Evolutionary conservation across 2,797 vertebrate genomes (phyloP), one percentile per base, ranked within the genome.

Genomic region (Centropyge bicolor): DNA sequence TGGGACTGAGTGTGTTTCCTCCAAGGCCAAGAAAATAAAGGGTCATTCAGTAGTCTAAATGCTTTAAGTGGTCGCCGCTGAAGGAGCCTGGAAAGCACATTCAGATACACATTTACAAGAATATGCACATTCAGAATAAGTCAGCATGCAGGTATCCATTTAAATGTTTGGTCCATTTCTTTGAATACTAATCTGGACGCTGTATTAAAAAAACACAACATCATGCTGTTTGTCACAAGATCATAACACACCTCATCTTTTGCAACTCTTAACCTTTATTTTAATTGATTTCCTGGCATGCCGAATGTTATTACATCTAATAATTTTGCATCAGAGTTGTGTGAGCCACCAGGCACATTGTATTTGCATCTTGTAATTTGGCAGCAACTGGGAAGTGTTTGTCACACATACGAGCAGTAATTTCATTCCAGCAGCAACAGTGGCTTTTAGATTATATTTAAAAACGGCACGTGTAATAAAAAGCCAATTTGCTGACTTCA

Each of bases 11-110:
- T 51, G 46, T 51, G 68, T 86, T 81, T 74, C 40, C 65, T 64
- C 38, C 31, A 38, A 70, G 59, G 63, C 24, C 38, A 48, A 4
- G n/a, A 78, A 69, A 66, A 65, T 31, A 40, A 70, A 41, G 70
- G 63, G 49, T 70, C 65, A 74, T 71, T 78, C 54, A 61, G 20
- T 49, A 24, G 64, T 77, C 48, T 48, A 52, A 82, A 56, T 52
- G 27, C 66, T 27, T 69, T 22, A 38, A 52, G 52, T 65, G 40
- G 85, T 63, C 1, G 6, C 55, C 14, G 43, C 27, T 45, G n/a
- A 74, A 20, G 24, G 75, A 79, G 76, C 49, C 52, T 54, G 63
- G 43, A 57, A 68, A 66, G 14, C 1, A 38, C 35, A 41, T 38
- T n/a, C 13, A 38, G 8, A 54, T 9, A 57, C 10, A 51, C 31